A percentile compares a stretch with the other conserved stretches of the same genome.
These are phyloP conservation scores for Thamnophis elegans DNA, from an alignment of 2,797 vertebrate genomes.

Conservation along the genomic window DNA sequence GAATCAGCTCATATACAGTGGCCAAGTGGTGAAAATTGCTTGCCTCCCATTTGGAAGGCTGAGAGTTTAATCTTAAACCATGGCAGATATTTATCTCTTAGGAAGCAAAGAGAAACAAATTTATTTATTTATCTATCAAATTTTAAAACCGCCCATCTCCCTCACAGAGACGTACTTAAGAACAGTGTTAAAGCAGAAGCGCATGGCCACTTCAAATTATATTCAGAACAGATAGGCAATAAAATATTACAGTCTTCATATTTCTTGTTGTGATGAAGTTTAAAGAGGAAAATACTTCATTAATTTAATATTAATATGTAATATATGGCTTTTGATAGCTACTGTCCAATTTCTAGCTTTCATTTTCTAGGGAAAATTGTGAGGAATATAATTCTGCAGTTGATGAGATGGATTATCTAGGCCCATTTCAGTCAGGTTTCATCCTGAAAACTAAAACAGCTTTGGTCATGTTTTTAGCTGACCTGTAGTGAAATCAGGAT, in stretches of 20 bases:
- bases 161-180: not conserved
- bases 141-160: not conserved
- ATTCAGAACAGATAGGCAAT: not conserved
- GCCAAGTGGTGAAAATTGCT: not conserved
- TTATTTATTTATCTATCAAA: not conserved
- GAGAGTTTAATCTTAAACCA: not conserved
- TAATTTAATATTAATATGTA: not conserved
- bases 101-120: not conserved
- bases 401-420: not conserved
- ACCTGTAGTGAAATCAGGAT: not conserved
- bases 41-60: not conserved
- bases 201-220: not conserved
- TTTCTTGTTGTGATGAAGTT: not conserved
- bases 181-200: not conserved
- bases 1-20: not conserved
- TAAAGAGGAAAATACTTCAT: not conserved
- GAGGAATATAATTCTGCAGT: not conserved
- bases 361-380: not conserved
- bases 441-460: not conserved
- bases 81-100: not conserved
- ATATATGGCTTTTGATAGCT: not conserved
- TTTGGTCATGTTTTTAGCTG: not conserved
- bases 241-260: not conserved
- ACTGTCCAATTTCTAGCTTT: not conserved
- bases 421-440: not conserved